Conservation (phyloP, 2,113 vertebrate species). For the Morone saxatilis region DNA sequence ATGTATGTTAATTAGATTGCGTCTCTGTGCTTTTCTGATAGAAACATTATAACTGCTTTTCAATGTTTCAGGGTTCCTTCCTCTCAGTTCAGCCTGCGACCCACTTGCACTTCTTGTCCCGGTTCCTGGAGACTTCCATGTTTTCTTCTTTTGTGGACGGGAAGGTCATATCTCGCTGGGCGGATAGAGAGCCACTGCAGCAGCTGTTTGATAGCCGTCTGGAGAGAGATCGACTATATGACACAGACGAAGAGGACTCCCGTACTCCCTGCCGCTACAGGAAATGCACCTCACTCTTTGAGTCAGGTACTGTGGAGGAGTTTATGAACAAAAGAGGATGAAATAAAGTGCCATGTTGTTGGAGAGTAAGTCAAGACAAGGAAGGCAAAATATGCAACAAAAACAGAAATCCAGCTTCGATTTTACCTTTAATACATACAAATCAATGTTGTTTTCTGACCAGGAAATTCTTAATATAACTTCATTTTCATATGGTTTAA, state of each 20-base stretch:
- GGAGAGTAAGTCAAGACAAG: background rate
- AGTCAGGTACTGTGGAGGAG: conserved; percentile 87
- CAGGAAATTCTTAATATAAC: background rate
- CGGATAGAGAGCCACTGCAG: conserved; percentile 93
- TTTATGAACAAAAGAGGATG: background rate
- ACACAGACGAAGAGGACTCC: conserved; percentile 83
- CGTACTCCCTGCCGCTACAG: conserved; percentile 87
- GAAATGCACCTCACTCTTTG: conserved; percentile 90
- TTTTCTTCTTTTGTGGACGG: conserved; percentile 98
- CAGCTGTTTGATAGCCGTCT: conserved; percentile 94
- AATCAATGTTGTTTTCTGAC: background rate
- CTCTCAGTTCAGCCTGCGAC: conserved; percentile 93
- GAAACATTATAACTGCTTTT: background rate
- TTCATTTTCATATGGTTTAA: background rate
- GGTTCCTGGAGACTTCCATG: conserved; percentile 98
- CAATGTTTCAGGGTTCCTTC: conserved; percentile 91
- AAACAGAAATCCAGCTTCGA: background rate
- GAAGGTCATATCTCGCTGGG: conserved; percentile 97
- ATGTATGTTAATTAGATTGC: background rate
- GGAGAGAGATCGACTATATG: conserved; percentile 91
- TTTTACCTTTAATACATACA: no score
- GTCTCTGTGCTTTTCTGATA: background rate
- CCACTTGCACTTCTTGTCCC: conserved; percentile 94
- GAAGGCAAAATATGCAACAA: background rate
- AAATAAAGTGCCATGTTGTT: background rate